Percentiles rank a stretch among this genome's conserved stretches.
phyloP scores from a whole-genome alignment of 2,797 vertebrate genomes.

The Helostoma temminkii region DNA sequence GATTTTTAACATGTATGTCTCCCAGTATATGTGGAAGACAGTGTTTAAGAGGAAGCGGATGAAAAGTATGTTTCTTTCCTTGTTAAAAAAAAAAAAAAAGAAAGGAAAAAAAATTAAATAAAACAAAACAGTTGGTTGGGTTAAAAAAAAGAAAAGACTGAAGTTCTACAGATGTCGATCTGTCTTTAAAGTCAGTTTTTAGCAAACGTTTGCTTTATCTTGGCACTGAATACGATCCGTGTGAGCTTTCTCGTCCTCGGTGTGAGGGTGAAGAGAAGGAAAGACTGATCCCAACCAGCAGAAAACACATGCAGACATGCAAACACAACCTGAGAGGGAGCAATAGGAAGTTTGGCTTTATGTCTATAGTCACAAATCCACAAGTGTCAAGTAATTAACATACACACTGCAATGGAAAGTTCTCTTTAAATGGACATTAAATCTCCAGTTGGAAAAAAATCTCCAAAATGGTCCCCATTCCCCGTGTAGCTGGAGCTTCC shows the following conservation, averaged over 20 bases:
- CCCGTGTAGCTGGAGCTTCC: conserved; percentile 28
- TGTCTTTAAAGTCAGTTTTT: conserved; percentile 43
- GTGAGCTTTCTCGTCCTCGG: conserved; percentile 41
- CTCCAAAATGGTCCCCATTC: conserved; percentile 50
- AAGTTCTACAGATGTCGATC: conserved; percentile 49
- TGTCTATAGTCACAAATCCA: conserved; percentile 80
- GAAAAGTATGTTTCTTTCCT: conserved; percentile 51
- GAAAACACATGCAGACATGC: conserved; percentile 88
- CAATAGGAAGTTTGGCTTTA: conserved; percentile 79
- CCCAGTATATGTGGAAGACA: conserved; percentile 84
- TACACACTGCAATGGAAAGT: conserved; percentile 71
- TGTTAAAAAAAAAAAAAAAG: conserved; percentile 18
- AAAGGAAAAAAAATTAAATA: background rate
- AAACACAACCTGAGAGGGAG: conserved; percentile 87
- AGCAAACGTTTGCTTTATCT: conserved; percentile 67
- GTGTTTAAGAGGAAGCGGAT: conserved; percentile 80
- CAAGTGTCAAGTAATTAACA: conserved; percentile 81
- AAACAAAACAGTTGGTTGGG: conserved; percentile 54
- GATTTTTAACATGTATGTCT: conserved; percentile 70
- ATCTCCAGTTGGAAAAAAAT: conserved; percentile 51
- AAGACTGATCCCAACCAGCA: conserved; percentile 72
- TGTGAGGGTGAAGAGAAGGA: conserved; percentile 45
- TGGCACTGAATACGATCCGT: conserved; percentile 62
- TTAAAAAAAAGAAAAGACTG: conserved; percentile 24
- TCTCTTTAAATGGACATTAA: conserved; percentile 66